Percentiles rank a stretch among this genome's conserved stretches.
These are phyloP conservation scores for Pomatostomus ruficeps DNA, from an alignment of 2,113 vertebrate species.

Conservation along the genomic window DNA sequence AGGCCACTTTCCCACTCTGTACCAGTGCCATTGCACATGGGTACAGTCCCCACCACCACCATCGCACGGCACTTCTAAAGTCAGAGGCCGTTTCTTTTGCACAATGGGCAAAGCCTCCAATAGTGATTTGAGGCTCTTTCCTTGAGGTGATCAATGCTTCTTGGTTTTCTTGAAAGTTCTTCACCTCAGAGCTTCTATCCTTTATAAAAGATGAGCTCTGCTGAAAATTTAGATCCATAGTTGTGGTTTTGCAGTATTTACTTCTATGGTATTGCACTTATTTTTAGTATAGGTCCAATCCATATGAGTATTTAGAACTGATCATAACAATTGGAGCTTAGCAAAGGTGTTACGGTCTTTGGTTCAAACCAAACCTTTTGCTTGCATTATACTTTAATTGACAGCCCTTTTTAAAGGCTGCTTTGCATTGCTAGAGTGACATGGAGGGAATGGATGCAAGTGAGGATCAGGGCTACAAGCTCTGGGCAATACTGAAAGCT, in stretches of 20 bases:
- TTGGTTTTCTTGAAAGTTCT: background rate
- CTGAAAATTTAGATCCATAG: background rate
- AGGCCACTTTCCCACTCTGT: background rate
- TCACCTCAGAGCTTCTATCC: background rate
- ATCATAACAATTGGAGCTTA: background rate
- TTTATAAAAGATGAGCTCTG: background rate
- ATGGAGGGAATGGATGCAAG: background rate
- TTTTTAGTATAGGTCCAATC: background rate
- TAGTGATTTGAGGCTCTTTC: background rate
- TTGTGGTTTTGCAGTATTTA: background rate
- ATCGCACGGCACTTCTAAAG: background rate
- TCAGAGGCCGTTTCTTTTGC: background rate
- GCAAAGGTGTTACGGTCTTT: background rate
- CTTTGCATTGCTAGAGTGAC: background rate
- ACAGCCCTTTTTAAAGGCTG: background rate
- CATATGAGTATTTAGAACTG: background rate
- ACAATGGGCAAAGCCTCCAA: background rate
- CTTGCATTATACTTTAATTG: background rate
- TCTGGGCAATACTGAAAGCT: background rate
- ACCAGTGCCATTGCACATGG: background rate
- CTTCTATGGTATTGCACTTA: background rate
- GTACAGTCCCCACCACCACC: background rate
- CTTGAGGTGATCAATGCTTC: background rate
- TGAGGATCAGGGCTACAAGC: background rate
- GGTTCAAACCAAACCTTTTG: background rate